Percentiles rank a stretch among this genome's conserved stretches.
Conservation (phyloP, 2,113 vertebrate genomes). For the Leucopternis melanops region DNA sequence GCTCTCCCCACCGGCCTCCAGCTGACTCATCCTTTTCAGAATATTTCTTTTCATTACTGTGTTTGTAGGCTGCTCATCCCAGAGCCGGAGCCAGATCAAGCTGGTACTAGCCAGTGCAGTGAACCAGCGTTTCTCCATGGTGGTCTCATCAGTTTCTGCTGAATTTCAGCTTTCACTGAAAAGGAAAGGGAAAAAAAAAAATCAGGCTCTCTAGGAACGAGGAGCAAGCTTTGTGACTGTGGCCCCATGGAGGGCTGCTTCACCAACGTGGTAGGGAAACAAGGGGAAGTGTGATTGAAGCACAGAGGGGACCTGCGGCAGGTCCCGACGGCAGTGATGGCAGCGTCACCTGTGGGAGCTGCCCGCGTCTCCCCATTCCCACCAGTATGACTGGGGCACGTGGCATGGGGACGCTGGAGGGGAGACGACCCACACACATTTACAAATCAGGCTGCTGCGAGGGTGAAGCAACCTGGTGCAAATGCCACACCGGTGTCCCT, state of each 20-base stretch:
- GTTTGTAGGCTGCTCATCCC: conserved; percentile 32
- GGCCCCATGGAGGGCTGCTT: not conserved
- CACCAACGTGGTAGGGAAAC: rapidly evolving
- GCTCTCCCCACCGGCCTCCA: conserved; percentile 26
- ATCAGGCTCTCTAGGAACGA: not conserved
- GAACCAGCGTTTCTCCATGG: not conserved
- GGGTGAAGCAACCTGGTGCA: not conserved
- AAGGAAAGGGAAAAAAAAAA: not conserved
- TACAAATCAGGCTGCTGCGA: not conserved
- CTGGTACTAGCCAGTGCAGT: not conserved
- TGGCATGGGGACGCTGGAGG: rapidly evolving
- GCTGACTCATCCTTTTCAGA: conserved; percentile 62
- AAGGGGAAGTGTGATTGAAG: not conserved
- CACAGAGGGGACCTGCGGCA: not conserved
- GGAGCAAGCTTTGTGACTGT: not conserved
- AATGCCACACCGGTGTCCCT: not conserved
- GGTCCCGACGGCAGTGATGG: rapidly evolving
- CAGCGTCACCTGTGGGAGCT: not conserved
- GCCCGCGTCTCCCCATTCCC: not conserved
- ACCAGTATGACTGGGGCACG: rapidly evolving
- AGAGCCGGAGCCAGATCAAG: not conserved
- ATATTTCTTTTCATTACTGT: conserved; percentile 53
- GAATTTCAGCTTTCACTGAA: not conserved
- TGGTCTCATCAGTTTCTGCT: not conserved
- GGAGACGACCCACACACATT: rapidly evolving